These are phyloP conservation scores for Caranx ignobilis DNA, from an alignment of 2,113 vertebrate genomes.

Conservation along the genomic window DNA sequence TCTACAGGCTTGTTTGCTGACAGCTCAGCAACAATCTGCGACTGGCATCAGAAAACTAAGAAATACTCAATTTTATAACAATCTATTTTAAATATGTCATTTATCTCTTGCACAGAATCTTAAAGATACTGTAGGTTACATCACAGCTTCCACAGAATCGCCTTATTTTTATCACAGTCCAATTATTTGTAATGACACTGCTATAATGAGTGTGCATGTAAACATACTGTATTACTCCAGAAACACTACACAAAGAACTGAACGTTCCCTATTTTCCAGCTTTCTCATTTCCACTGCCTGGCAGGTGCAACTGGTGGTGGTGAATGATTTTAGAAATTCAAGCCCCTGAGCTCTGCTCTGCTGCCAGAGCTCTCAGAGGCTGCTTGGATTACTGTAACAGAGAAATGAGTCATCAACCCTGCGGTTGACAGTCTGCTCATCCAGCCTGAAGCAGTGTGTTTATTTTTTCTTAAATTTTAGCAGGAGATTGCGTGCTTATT, in stretches of 20 bases:
- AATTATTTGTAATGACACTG: background rate
- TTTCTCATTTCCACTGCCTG: conserved; percentile 29
- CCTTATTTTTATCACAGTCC: background rate
- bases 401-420: conserved; percentile 56
- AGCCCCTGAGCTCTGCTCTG: conserved; percentile 38
- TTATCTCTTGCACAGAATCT: background rate
- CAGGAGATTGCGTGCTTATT: background rate
- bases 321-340: conserved; percentile 51
- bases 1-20: conserved; percentile 17
- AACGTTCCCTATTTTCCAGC: background rate
- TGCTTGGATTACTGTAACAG: conserved; percentile 43
- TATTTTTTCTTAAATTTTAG: conserved; percentile 25
- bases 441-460: conserved; percentile 32
- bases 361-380: conserved; percentile 32
- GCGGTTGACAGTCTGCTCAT: conserved; percentile 45
- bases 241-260: conserved; percentile 10
- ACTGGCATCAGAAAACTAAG: conserved; percentile 1
- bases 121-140: background rate
- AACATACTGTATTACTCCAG: background rate
- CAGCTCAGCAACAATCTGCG: background rate
- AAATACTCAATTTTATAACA: conserved; percentile 1
- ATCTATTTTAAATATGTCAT: background rate
- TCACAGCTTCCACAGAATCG: background rate
- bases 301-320: conserved; percentile 41
- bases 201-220: background rate